Evolutionary conservation across 2,888 invertebrate genomes (phyloP).

Genomic region (Agriopis aurantiaria): DNA sequence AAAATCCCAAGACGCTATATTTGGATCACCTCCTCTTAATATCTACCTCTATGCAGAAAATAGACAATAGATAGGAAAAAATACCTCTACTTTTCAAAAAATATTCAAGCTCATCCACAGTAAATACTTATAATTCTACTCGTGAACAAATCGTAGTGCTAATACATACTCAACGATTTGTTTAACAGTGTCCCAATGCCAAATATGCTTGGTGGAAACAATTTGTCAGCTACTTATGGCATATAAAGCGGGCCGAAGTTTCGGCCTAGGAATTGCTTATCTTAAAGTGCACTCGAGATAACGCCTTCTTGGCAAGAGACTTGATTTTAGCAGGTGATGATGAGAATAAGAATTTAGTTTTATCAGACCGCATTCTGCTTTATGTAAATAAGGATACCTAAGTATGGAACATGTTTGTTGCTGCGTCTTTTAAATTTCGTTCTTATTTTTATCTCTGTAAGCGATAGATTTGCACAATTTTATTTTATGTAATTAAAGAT

Average conservation of each 20-base stretch:
- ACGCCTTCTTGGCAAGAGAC: conserved; percentile 25
- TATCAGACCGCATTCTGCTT: conserved; percentile 5
- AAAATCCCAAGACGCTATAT: no score
- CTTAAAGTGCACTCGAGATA: conserved; percentile 27
- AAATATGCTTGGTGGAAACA: conserved; percentile 78
- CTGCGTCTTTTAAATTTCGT: background rate
- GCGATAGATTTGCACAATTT: background rate
- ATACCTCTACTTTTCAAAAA: conserved; percentile 1
- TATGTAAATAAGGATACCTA: background rate
- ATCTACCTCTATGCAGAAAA: conserved; percentile 15
- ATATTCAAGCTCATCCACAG: conserved; percentile 1
- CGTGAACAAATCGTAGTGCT: conserved; percentile 64
- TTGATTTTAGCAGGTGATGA: conserved; percentile 21
- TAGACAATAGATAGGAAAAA: conserved; percentile 27
- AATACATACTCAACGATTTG: conserved; percentile 81
- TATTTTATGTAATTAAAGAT: background rate
- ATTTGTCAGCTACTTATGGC: conserved; percentile 76
- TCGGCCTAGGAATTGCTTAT: conserved; percentile 38
- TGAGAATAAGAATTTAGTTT: conserved; percentile 16
- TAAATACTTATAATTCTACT: conserved; percentile 62
- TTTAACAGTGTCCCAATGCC: conserved; percentile 76
- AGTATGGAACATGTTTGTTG: background rate
- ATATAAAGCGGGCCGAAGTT: conserved; percentile 72
- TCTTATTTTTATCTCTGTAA: background rate
- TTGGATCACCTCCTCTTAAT: no score